A percentile compares a stretch with the other conserved stretches of the same genome.
phyloP scores from a whole-genome alignment of 2,113 vertebrate genomes.

The Propithecus coquereli region DNA sequence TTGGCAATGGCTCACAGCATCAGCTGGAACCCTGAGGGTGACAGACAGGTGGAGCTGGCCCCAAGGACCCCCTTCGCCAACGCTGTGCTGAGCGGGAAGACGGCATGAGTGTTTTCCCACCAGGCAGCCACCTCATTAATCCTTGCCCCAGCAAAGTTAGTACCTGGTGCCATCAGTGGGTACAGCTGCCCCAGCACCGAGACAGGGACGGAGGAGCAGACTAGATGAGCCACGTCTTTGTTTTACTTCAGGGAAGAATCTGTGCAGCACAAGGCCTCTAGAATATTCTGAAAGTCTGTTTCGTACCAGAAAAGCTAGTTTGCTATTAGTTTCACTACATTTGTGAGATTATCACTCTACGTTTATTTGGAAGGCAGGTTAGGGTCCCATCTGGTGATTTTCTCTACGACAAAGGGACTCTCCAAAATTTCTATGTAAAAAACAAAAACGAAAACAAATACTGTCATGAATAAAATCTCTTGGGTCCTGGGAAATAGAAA shows the following conservation, averaged over 20 bases:
- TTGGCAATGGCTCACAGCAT: not conserved
- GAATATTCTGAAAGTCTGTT: not conserved
- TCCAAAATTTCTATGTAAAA: not conserved
- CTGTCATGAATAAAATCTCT: not conserved
- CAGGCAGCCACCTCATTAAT: not conserved
- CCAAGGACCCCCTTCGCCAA: not conserved
- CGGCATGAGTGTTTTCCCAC: accelerated
- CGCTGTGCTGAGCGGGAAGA: not conserved
- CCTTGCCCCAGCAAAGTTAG: not conserved
- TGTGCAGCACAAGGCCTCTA: not conserved
- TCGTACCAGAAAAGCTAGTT: constrained; percentile 53
- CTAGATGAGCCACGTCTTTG: not conserved
- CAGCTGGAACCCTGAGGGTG: not conserved
- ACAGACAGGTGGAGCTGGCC: not conserved
- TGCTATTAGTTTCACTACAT: not conserved
- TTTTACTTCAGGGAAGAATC: not conserved
- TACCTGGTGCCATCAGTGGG: not conserved
- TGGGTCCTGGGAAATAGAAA: not conserved
- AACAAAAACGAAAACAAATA: not conserved
- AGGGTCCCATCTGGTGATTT: not conserved
- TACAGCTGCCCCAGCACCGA: not conserved
- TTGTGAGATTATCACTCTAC: not conserved
- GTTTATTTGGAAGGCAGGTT: constrained; percentile 12
- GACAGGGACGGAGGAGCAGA: too few relatives aligned
- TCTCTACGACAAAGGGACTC: not conserved